Base-by-base conservation (phyloP, 2,113 vertebrate genomes). In the Oriolus oriolus region DNA sequence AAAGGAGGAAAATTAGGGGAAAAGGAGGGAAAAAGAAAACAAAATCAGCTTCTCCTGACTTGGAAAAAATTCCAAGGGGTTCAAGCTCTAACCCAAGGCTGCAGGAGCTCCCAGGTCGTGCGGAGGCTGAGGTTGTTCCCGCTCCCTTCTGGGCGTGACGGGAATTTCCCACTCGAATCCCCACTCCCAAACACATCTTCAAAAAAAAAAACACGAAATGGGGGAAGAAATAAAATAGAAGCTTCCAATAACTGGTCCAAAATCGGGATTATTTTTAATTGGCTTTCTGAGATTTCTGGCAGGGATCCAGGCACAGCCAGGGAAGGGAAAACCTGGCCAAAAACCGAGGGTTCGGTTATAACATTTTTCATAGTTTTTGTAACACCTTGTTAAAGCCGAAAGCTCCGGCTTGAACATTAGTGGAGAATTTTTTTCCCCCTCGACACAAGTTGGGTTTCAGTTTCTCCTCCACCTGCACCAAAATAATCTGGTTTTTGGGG, bases 311-410 rank as follows among this genome's bases (percentile, higher is more conserved):
- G 31, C 54, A 78, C 85, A 69, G 93, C 50, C 47, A 15, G 87
- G 65, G 79, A 86, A 92, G 65, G 88, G 82, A 93, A 75, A 97
- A 61, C 45, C 15, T 3, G 90, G 95, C 64, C 82, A 93, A 71
- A 79, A 97, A 85, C 94, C 59, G 87, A 73, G 96, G 31, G 28
- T 88, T 97, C 41, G 42, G 74, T 97, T 94, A 92, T 54, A 74
- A 60, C 56, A 81, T 91, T 96, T 96, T 95, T 96, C 96, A 95
- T 94, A 28, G 96, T 95, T 97, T 96, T 96, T 94, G 95, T 94
- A 95, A 96, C 94, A 97, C 97, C 96, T 97, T 97, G 97, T 97
- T 96, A 97, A 98, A 97, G 96, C 91, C 91, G 30, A 97, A 97
- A 97, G 94, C 95, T 95, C 95, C 54, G 24, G 35, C 59, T 8